Percentiles rank a stretch among this genome's conserved stretches.
Evolutionary conservation across 2,113 vertebrate genomes (phyloP).

Genomic region (Cephalopholis sonnerati): DNA sequence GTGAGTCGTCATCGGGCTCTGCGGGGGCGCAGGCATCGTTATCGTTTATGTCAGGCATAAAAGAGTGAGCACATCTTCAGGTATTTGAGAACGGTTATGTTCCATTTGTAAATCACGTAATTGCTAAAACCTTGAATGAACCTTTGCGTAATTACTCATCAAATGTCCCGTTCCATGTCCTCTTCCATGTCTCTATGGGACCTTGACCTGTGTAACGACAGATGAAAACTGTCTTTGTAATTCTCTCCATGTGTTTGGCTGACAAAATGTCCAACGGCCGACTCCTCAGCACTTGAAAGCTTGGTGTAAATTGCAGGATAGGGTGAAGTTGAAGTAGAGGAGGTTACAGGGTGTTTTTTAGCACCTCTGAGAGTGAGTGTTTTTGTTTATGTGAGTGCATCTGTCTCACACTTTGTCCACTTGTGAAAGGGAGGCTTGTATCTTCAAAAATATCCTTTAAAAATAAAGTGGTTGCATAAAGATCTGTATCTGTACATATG

Average conservation of each 20-base stretch:
- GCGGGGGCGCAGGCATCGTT: not conserved
- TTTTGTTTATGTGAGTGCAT: not conserved
- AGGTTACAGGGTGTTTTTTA: not conserved
- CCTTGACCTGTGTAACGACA: constrained; percentile 22
- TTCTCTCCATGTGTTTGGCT: constrained; percentile 51
- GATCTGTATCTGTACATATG: not conserved
- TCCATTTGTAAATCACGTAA: not conserved
- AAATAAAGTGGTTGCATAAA: constrained; percentile 10
- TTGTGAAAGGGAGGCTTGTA: constrained; percentile 5
- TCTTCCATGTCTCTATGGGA: constrained; percentile 4
- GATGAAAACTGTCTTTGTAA: constrained; percentile 34
- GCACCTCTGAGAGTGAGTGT: not conserved
- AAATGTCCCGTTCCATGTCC: not conserved
- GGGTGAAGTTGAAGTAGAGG: constrained; percentile 1
- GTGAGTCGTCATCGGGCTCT: constrained; percentile 6
- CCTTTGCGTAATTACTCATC: not conserved
- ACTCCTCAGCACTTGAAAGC: not conserved
- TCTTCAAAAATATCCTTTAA: not conserved
- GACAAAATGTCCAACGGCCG: constrained; percentile 14
- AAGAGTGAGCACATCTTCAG: constrained; percentile 3
- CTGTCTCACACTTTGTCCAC: not conserved
- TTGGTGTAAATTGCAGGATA: constrained; percentile 14
- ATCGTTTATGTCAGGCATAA: constrained; percentile 23
- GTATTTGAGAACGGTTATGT: not conserved
- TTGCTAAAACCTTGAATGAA: not conserved